Percentiles rank a stretch among this genome's conserved stretches.
Conservation (phyloP, 2,113 vertebrate genomes). For the Stomatorhinus ivindoensis region DNA sequence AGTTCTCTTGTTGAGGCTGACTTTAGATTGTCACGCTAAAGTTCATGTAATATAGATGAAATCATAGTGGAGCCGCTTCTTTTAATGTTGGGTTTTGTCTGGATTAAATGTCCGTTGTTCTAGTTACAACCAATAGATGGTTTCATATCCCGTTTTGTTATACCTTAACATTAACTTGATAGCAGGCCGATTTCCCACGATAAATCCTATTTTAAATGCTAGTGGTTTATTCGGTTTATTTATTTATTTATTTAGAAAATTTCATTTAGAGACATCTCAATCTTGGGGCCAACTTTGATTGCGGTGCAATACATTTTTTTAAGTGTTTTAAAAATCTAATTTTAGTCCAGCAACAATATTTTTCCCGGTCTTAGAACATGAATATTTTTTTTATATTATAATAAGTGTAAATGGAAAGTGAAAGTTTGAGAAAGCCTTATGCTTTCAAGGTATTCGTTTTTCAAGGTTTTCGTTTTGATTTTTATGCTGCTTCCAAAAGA, state of each 20-base stretch:
- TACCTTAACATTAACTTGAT: not conserved
- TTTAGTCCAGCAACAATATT: not conserved
- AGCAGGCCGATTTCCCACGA: not conserved
- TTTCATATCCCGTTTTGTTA: not conserved
- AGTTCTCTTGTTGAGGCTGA: slow-evolving; percentile 2
- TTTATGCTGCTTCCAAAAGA: not conserved
- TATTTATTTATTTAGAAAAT: not conserved
- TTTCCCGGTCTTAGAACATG: not conserved
- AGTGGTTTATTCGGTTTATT: not conserved
- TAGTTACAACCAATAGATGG: not conserved
- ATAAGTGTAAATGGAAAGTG: not conserved
- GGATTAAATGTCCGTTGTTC: not conserved
- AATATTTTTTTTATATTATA: not conserved
- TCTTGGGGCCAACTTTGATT: not conserved
- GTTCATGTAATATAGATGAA: not conserved
- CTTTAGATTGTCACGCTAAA: not conserved
- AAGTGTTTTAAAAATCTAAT: too few relatives aligned
- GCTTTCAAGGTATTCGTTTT: not conserved
- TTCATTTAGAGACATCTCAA: not conserved
- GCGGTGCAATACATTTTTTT: too few relatives aligned
- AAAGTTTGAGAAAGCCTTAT: not conserved
- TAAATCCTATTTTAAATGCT: not conserved
- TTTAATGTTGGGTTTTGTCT: not conserved
- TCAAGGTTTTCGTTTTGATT: not conserved
- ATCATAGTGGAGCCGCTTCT: not conserved